Base-by-base conservation (phyloP, 2,113 vertebrate species). In the Varanus salvator region DNA sequence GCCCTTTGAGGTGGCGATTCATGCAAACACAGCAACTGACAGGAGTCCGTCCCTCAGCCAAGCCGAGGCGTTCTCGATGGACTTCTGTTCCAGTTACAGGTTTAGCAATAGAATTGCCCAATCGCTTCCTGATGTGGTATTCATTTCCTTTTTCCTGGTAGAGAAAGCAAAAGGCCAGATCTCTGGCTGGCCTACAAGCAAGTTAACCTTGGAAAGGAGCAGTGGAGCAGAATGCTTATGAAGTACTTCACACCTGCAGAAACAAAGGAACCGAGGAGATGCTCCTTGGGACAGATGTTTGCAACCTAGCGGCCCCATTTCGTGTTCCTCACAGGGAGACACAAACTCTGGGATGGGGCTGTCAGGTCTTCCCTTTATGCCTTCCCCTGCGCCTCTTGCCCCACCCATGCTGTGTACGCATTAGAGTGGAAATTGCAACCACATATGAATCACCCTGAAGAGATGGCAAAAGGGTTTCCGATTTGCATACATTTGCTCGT, bases 91-190 rank as follows among this genome's bases (percentile, higher is more conserved):
- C 0, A 76, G 31, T 76, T 31, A 29, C 3, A 50, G 19, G 8
- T 92, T 96, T 91, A 92, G 94, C 91, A 96, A 95, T 91, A 93
- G 86, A 82, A 89, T 92, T 90, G 80, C 91, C 25, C 72, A 84
- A 83, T 52, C 27, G 0, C 69, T 90, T 94, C 86, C 91, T 0
- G 0, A 83, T 83, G 80, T 44, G 8, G 75, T 88, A 90, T 80
- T 90, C 0, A 0, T 66, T 93, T 95, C 91, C 90, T 92, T 91
- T 93, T 54, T 0, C 0, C 89, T 89, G 86, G 89, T 92, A 1
- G 87, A 91, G 82, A 60, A 72, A 71, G 1, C 0, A 52, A n/a
- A 19, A 48, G 52, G 50, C 29, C 23, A 23, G 38, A 72, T 74
- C 60, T 48, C 48, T 88, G 38, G n/a, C n/a, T 29, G 23, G 25